A percentile compares a stretch with the other conserved stretches of the same genome.
These are phyloP conservation scores for Ceyx erithaca DNA, from an alignment of 2,797 vertebrate genomes.

Conservation along the genomic window DNA sequence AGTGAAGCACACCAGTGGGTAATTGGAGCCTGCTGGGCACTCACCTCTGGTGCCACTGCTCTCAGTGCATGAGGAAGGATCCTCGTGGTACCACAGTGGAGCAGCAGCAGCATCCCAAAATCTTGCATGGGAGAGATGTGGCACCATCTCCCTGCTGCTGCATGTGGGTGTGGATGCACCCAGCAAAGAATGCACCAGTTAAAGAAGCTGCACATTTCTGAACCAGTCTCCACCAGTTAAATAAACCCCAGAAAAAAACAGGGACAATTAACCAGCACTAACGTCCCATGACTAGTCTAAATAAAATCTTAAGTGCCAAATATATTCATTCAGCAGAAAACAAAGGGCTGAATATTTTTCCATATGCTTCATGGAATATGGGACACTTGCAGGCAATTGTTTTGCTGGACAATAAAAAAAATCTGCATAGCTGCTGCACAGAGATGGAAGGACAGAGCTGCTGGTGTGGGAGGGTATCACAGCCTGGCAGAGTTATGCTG, in stretches of 20 bases:
- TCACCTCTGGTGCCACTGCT: rapidly evolving
- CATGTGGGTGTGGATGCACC: neutral
- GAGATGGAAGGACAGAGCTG: neutral
- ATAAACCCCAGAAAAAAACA: conserved; percentile 55
- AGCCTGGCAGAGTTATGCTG: neutral
- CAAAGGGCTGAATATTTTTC: conserved; percentile 58
- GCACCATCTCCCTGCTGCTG: rapidly evolving
- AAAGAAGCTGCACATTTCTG: conserved; percentile 27
- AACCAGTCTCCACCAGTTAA: conserved; percentile 3
- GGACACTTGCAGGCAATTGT: conserved; percentile 46
- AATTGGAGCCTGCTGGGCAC: neutral
- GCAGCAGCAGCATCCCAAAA: neutral
- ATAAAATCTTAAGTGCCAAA: conserved; percentile 54
- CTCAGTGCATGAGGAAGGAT: neutral
- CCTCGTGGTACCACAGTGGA: rapidly evolving
- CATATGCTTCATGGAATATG: conserved; percentile 50
- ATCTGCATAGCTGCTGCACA: neutral
- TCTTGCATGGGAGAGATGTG: rapidly evolving
- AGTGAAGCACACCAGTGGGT: rapidly evolving
- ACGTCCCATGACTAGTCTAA: conserved; percentile 48
- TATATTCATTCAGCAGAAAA: conserved; percentile 38
- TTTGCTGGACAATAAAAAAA: conserved; percentile 3
- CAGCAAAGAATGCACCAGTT: neutral
- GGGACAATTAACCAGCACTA: conserved; percentile 34
- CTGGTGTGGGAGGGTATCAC: neutral